Base-by-base conservation (phyloP, 2,888 invertebrate genomes). In the Amitus sp. region DNA sequence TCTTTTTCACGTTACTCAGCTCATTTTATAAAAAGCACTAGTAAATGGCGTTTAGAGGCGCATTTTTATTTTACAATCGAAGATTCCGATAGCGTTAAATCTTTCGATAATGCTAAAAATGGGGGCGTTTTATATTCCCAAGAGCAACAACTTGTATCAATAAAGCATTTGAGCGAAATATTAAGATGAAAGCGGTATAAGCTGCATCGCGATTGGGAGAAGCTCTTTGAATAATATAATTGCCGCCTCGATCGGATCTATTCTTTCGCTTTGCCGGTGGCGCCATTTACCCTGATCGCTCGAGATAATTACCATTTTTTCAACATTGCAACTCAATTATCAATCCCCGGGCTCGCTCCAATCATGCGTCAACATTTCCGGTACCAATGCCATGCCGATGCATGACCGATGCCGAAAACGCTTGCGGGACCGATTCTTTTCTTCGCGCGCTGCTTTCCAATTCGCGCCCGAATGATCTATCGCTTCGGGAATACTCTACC, bases 251-350 rank as follows among this genome's bases (percentile, higher is more conserved):
- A 54, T 60, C 40, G 50, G 28, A 50, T 60, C 60, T 60, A 42
- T 23, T 48, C 34, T 58, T 47, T 51, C 49, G 54, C 47, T 46
- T 45, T 47, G 47, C 52, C 47, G 43, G 39, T 42, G 47, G 33
- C 28, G 19, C 57, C 49, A 56, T 62, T 51, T 33, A 39, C 4
- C 43, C 39, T 28, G 50, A 55, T 55, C 51, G 53, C 28, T 19
- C 42, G 13, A 9, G 61, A 58, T 65, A 61, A 65, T 61, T 55
- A 58, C 50, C 52, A 51, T 62, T 65, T 56, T n/a, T 62, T 52
- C 45, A 50, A 40, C 46, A 58, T 62, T 58, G 60, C 56, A 50
- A 47, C 47, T 58, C 33, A 49, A 62, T 42, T 39, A 34, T 15
- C 30, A 28, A 50, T 39, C 42, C 39, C 15, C 13, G 12, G 6